Evolutionary conservation across 64 coral and sea anemone species (phyloP).

Genomic region (Dendronephthya gigantea): DNA sequence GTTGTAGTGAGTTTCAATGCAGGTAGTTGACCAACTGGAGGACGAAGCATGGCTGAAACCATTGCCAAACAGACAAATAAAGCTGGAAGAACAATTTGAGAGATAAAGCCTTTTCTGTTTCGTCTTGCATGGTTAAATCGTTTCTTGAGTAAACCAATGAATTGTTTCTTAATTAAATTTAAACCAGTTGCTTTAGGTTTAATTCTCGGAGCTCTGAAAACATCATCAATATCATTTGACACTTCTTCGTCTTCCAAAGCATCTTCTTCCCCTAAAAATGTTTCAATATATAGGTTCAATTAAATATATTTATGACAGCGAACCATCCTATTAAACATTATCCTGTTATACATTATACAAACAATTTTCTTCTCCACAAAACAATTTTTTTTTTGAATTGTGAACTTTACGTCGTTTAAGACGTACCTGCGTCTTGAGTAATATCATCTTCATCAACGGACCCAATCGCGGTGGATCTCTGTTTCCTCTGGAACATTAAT

Average conservation of each 20-base stretch:
- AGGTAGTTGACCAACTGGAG: conserved; percentile 60
- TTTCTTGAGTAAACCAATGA: conserved; percentile 70
- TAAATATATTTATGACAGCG: too few species aligned
- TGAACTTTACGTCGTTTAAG: background rate
- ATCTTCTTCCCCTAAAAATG: background rate
- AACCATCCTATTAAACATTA: too few species aligned
- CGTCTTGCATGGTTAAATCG: conserved; percentile 70
- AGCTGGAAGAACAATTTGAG: conserved; percentile 78
- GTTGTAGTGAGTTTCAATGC: conserved; percentile 50
- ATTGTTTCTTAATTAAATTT: conserved; percentile 51
- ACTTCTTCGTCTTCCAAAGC: background rate
- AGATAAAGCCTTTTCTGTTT: conserved; percentile 59
- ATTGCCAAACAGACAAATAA: conserved; percentile 89
- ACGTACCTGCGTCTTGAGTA: background rate
- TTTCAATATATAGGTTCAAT: too few species aligned
- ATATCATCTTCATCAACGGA: background rate
- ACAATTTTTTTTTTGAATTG: too few species aligned
- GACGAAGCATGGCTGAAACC: conserved; percentile 58
- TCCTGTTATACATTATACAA: too few species aligned
- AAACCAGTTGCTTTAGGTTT: conserved; percentile 25
- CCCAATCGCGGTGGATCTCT: background rate
- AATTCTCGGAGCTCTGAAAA: background rate
- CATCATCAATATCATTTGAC: background rate
- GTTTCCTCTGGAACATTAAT: background rate
- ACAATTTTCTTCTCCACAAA: too few species aligned